Evolutionary conservation across 1,140 invertebrate species (phyloP).

Genomic region (honey bee (Apis mellifera)): DNA sequence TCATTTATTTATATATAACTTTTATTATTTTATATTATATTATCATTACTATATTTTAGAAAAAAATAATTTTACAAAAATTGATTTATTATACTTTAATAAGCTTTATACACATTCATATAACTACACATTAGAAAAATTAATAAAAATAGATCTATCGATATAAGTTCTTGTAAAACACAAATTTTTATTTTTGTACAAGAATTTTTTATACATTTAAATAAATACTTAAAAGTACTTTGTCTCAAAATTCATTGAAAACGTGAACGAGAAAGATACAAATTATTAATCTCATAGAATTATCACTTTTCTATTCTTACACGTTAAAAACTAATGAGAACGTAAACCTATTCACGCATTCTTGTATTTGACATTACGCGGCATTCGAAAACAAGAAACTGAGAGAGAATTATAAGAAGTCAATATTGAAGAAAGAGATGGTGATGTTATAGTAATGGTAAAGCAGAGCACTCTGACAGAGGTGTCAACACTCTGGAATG

Average conservation of each 20-base stretch:
- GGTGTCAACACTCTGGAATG: constrained; percentile 80
- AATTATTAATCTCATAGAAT: constrained; percentile 5
- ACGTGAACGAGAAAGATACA: neutral
- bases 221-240: neutral
- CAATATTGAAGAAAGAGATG: neutral
- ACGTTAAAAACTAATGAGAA: constrained; percentile 33
- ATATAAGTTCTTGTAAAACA: neutral
- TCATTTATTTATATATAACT: neutral
- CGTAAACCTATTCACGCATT: constrained; percentile 36
- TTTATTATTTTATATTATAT: neutral
- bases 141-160: neutral
- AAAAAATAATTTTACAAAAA: neutral
- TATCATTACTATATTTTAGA: neutral
- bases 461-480: constrained; percentile 69
- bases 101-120: neutral
- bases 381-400: constrained; percentile 28
- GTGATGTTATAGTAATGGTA: constrained; percentile 45
- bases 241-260: neutral
- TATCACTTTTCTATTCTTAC: constrained; percentile 19
- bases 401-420: constrained; percentile 16
- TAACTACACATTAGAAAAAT: neutral
- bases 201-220: neutral
- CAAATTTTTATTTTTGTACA: neutral
- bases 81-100: neutral
- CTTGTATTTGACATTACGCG: constrained; percentile 48